Percentiles rank a stretch among this genome's conserved stretches.
Conservation (phyloP, 2,888 invertebrate genomes). For the Luperina testacea region DNA sequence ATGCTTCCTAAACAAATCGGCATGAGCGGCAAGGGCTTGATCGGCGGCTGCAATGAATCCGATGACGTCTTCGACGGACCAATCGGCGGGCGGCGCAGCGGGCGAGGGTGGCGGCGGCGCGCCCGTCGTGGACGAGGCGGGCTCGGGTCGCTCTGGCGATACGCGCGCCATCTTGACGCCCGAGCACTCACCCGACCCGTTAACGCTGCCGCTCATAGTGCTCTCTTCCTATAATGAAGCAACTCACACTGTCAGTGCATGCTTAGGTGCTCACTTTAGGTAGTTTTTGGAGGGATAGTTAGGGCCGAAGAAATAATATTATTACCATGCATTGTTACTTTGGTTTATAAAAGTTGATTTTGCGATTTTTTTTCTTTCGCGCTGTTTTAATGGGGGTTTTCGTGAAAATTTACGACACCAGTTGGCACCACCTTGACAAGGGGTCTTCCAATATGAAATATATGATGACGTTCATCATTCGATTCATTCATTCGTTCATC, state of each 20-base stretch:
- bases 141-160: constrained; percentile 91
- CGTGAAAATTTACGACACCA: too few species aligned
- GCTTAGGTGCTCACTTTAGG: background rate
- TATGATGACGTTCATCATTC: too few species aligned
- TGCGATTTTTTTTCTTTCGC: background rate
- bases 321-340: background rate
- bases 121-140: constrained; percentile 92
- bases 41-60: constrained; percentile 96
- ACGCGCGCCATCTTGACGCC: constrained; percentile 83
- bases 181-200: constrained; percentile 66
- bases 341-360: background rate
- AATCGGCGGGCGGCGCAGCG: constrained; percentile 92
- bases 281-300: background rate
- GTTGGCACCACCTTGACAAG: too few species aligned
- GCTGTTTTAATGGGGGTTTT: too few species aligned
- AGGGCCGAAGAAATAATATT: background rate
- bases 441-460: too few species aligned
- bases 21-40: constrained; percentile 95
- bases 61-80: constrained; percentile 98
- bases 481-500: too few species aligned
- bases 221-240: constrained; percentile 69
- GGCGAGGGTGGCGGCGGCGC: constrained; percentile 83
- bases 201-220: constrained; percentile 49
- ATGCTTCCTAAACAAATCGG: constrained; percentile 97
- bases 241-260: background rate